Evolutionary conservation across 2,113 vertebrate genomes (phyloP), one percentile per base, ranked within the genome.

Genomic region (Pteropus alecto): DNA sequence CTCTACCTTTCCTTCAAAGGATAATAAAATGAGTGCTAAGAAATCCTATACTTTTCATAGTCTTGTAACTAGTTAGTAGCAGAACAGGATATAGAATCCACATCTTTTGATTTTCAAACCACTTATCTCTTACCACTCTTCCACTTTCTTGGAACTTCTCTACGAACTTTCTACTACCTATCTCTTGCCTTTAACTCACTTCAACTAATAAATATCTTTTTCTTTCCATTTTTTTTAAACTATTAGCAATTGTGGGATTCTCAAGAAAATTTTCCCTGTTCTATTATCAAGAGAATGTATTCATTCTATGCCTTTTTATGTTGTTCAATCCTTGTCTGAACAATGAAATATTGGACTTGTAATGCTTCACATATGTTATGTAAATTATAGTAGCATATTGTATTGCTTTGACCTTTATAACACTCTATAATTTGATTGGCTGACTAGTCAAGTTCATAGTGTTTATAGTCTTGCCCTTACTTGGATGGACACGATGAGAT

Each of bases 381-480:
- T 89, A 97, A 98, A 98, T 98, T 95, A 96, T 79, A 10, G 10
- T 43, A 48, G 30, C 48, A 96, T 95, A 97, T 96, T 97, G 91
- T 88, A 88, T 83, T 78, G 93, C 92, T 97, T 95, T 97, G 97
- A 98, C 97, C 98, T 98, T 98, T 97, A 90, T 54, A 96, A 89
- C 90, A 97, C 96, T 93, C 95, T 98, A 86, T 97, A 96, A 95
- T 98, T 97, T 91, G 35, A 96, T 92, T 96, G 97, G 93, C 90
- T 97, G 63, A 89, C 89, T 97, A 93, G 91, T 96, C 94, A 93
- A 96, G 19, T 54, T 96, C 86, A 92, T 90, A 90, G 81, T 92
- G 83, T 97, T 82, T 76, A 98, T 95, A 91, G 41, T 18, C 68
- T 94, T 91, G 82, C 91, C 93, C 89, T 96, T 82, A 94, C 51